These are phyloP conservation scores for Scalopus aquaticus DNA, from an alignment of 2,113 vertebrate species.

Conservation along the genomic window DNA sequence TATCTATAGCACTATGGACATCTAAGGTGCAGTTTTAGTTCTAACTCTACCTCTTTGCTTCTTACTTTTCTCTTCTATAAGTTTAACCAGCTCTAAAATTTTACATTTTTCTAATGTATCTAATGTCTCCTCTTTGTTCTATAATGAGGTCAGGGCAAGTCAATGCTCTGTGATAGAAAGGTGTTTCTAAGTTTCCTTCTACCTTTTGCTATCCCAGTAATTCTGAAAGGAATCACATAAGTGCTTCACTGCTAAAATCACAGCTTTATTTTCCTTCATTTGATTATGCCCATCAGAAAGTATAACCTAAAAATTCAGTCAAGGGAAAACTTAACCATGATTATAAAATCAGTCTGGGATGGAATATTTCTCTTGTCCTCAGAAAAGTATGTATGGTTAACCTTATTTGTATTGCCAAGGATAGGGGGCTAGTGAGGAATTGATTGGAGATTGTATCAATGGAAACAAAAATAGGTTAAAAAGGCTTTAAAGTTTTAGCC, in stretches of 20 bases:
- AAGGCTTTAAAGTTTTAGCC: constrained; percentile 14
- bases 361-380: neutral
- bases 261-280: constrained; percentile 15
- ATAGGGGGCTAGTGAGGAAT: no score
- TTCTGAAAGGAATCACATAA: neutral
- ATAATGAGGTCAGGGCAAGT: neutral
- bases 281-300: neutral
- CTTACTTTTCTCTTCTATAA: constrained; percentile 2
- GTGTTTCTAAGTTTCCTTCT: neutral
- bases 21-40: neutral
- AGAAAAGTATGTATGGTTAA: neutral
- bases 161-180: neutral
- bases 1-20: neutral
- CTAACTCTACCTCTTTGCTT: neutral
- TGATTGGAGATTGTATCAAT: neutral
- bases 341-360: neutral
- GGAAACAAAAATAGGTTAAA: neutral
- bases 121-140: constrained; percentile 7
- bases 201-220: neutral
- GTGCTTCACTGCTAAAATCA: neutral
- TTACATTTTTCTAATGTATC: neutral
- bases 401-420: neutral
- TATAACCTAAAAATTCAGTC: neutral
- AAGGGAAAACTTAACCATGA: neutral
- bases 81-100: neutral